Evolutionary conservation across 2,113 vertebrate genomes (phyloP).

Genomic region (Cottus gobio): DNA sequence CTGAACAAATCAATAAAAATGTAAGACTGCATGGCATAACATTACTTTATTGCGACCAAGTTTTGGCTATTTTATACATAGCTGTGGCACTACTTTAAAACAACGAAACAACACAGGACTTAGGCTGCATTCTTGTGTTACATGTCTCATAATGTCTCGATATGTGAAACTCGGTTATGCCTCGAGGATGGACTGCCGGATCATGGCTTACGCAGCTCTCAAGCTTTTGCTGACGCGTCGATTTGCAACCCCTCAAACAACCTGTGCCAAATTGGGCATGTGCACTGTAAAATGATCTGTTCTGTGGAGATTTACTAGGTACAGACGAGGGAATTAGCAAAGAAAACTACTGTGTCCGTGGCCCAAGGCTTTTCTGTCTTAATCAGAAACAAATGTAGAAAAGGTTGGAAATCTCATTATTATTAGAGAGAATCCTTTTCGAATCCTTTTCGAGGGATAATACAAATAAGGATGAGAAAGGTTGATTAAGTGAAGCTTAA

Average conservation of each 20-base stretch:
- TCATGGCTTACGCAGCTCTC: slow-evolving; percentile 26
- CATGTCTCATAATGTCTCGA: slow-evolving; percentile 37
- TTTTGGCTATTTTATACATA: slow-evolving; percentile 16
- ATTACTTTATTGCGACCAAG: background rate
- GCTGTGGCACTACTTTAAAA: slow-evolving; percentile 14
- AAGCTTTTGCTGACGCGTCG: slow-evolving; percentile 29
- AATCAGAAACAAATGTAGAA: slow-evolving; percentile 73
- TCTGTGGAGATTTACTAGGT: slow-evolving; percentile 59
- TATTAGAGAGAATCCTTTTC: slow-evolving; percentile 57
- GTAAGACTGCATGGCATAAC: background rate
- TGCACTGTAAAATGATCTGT: slow-evolving; percentile 60
- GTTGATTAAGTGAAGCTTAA: slow-evolving; percentile 51
- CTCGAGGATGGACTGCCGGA: slow-evolving; percentile 41
- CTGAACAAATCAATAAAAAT: background rate
- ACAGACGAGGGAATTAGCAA: slow-evolving; percentile 43
- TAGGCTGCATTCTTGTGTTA: slow-evolving; percentile 20
- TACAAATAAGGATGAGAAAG: slow-evolving; percentile 66
- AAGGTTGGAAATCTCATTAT: slow-evolving; percentile 56
- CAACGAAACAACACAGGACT: slow-evolving; percentile 31
- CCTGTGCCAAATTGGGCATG: slow-evolving; percentile 24
- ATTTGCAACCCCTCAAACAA: slow-evolving; percentile 38
- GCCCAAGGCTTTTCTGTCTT: slow-evolving; percentile 46
- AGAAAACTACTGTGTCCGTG: slow-evolving; percentile 57
- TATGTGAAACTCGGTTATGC: slow-evolving; percentile 14
- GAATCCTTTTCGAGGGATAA: slow-evolving; percentile 48